Base-by-base conservation (phyloP, 2,888 invertebrate species). In the Poecilus cupreus region DNA sequence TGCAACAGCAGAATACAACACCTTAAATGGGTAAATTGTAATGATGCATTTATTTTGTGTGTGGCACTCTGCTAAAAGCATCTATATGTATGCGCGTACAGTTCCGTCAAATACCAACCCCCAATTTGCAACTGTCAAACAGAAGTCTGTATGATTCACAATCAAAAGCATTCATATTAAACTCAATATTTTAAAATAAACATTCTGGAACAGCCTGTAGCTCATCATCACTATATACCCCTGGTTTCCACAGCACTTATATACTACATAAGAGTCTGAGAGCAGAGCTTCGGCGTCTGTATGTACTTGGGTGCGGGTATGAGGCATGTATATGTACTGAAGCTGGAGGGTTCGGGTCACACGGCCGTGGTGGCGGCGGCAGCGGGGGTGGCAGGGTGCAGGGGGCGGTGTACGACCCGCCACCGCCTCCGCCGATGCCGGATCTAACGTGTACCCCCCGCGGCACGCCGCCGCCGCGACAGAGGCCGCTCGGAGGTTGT, bases 311-410 rank as follows among this genome's bases (percentile, higher is more conserved):
- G 3, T n/a, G n/a, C 46, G 46, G 46, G 46, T 4, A 3, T 4
- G 8, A 32, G 3, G 46, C 18, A 68, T 11, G 37, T 68, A 68
- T 68, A 18, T 60, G 22, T 13, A 43, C 43, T n/a, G n/a, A 13
- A 10, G 3, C 11, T 13, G 43, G 16, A 32, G 64, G 64, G 64
- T 68, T 68, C 64, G 37, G 64, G 64, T 68, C 64, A 37, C 64
- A 68, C 37, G 37, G 64, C 13, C 82, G 84, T 37, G 83, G 54
- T 51, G 43, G 8, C 22, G 37, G 82, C 64, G 83, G 85, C 83
- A n/a, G 85, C 84, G 84, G 85, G 85, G 85, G 83, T 82, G 83
- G 32, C 32, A 32, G 32, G 32, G 32, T 32, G 32, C 32, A 82
- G 84, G 84, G 85, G 84, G 51, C 16, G 84, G 83, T 83, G 83